Evolutionary conservation across 2,888 invertebrate genomes (phyloP).

Genomic region (Idaea biselata): DNA sequence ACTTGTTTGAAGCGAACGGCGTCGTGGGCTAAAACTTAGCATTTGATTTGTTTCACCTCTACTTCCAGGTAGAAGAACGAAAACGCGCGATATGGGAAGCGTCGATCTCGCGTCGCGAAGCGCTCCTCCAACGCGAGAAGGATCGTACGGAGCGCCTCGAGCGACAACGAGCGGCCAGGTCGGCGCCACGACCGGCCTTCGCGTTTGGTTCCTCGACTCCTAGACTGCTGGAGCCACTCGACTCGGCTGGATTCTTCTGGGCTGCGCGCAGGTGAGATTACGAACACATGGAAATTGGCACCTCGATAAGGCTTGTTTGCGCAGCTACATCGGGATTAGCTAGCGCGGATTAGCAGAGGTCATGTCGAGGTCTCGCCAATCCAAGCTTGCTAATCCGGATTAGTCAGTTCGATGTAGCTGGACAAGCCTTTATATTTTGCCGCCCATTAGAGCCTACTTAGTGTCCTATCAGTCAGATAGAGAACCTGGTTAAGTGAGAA

Average conservation of each 20-base stretch:
- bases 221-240: conserved; percentile 90
- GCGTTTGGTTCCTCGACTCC: conserved; percentile 96
- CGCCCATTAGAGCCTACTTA: too few relatives aligned
- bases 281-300: conserved; percentile 3
- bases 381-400: too few relatives aligned
- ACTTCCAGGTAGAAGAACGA: conserved; percentile 89
- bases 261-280: conserved; percentile 85
- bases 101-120: conserved; percentile 91
- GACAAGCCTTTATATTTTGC: too few relatives aligned
- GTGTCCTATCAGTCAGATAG: too few relatives aligned
- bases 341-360: too few relatives aligned
- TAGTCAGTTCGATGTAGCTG: not conserved
- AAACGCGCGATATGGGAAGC: conserved; percentile 94
- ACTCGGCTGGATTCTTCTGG: conserved; percentile 90
- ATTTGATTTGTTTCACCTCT: conserved; percentile 3
- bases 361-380: too few relatives aligned
- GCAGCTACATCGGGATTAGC: too few relatives aligned
- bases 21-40: too few relatives aligned
- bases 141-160: conserved; percentile 91
- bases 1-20: too few relatives aligned
- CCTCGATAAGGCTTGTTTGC: too few relatives aligned
- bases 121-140: conserved; percentile 91
- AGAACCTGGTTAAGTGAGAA: too few relatives aligned
- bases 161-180: conserved; percentile 88
- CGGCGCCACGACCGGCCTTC: conserved; percentile 84